Evolutionary conservation across 2,797 vertebrate genomes (phyloP).

Genomic region (Pterois miles): DNA sequence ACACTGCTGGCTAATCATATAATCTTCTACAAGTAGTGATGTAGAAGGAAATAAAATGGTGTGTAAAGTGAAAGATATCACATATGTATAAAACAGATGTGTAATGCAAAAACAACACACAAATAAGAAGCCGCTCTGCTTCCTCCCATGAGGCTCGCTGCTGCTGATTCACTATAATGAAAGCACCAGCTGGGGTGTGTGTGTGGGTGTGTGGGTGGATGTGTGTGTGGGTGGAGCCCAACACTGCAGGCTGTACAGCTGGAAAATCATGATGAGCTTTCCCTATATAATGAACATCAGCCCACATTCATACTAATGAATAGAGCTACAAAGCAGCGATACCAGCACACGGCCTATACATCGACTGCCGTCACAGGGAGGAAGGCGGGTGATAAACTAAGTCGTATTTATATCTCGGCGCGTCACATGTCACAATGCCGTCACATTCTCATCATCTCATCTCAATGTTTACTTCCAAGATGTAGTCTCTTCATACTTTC

Average conservation of each 20-base stretch:
- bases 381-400: conserved; percentile 47
- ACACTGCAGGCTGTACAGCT: conserved; percentile 58
- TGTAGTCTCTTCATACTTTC: conserved; percentile 8
- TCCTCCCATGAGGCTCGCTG: conserved; percentile 33
- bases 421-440: conserved; percentile 43
- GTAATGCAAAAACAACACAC: not conserved
- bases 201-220: not conserved
- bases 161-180: conserved; percentile 48
- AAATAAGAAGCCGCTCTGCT: conserved; percentile 6
- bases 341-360: not conserved
- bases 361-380: not conserved
- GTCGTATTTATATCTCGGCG: conserved; percentile 59
- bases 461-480: conserved; percentile 19
- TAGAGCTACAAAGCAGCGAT: not conserved
- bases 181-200: conserved; percentile 47
- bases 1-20: not conserved
- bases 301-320: conserved; percentile 8
- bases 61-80: not conserved
- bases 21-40: not conserved
- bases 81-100: not conserved
- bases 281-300: conserved; percentile 42
- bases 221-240: conserved; percentile 31
- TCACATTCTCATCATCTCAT: conserved; percentile 41
- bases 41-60: not conserved
- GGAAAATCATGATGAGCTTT: conserved; percentile 59